Percentiles rank a stretch among this genome's conserved stretches.
Conservation (phyloP, 2,888 invertebrate genomes). For the Standfussiana lucernea region DNA sequence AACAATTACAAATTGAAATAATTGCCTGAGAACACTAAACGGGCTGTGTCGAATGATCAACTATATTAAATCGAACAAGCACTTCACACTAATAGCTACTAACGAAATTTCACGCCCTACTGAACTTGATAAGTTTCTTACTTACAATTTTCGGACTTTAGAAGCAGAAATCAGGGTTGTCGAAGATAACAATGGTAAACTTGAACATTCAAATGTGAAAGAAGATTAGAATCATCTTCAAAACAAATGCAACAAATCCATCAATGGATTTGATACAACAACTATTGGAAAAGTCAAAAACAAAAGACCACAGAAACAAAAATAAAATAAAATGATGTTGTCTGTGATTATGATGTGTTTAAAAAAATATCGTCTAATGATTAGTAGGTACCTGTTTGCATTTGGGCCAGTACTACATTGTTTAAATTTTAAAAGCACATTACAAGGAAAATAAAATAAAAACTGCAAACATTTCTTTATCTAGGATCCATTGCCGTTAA, state of each 20-base stretch:
- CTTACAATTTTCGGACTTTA: slow-evolving; percentile 46
- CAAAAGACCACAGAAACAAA: neutral
- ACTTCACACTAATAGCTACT: slow-evolving; percentile 63
- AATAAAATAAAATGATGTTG: neutral
- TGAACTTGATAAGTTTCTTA: slow-evolving; percentile 72
- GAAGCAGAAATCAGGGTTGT: slow-evolving; percentile 55
- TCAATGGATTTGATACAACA: neutral
- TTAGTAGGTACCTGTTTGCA: neutral
- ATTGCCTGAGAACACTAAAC: slow-evolving; percentile 53
- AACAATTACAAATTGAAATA: slow-evolving; percentile 52
- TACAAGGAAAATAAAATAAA: neutral
- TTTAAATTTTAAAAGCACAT: neutral
- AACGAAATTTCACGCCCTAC: slow-evolving; percentile 78
- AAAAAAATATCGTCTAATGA: neutral
- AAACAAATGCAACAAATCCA: neutral
- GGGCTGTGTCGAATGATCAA: slow-evolving; percentile 44
- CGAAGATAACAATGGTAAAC: neutral
- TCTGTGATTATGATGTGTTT: neutral
- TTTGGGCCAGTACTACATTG: neutral
- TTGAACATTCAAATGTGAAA: neutral
- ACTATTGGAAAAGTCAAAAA: neutral
- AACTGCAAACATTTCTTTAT: neutral
- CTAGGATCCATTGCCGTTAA: slow-evolving; percentile 13
- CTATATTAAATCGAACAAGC: slow-evolving; percentile 61
- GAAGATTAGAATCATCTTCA: neutral